Base-by-base conservation (phyloP, 2,888 invertebrate species). In the Heliconius sara region DNA sequence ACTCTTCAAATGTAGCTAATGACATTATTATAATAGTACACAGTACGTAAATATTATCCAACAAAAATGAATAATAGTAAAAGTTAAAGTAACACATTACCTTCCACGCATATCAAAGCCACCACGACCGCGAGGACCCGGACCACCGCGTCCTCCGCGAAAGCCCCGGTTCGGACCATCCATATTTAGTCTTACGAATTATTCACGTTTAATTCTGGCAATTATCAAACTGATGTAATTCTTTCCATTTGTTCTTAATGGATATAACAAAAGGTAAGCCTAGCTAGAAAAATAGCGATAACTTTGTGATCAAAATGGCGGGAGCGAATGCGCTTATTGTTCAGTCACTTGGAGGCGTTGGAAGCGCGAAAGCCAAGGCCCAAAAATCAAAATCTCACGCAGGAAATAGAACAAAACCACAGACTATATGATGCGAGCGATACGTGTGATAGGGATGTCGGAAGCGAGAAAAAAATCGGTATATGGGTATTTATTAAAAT, bases 91-190 rank as follows among this genome's bases (percentile, higher is more conserved):
- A 74, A n/a, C 13, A 63, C 5, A 66, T 47, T 88, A 95, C 95
- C 95, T 91, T 85, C 95, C 95, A 77, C 95, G 90, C 94, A 95
- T 94, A 65, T 95, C 95, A 82, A 93, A 95, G 65, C 93, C 93
- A 71, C 94, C 94, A 83, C 94, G 88, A 70, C 95, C 94, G 87
- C 94, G 88, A 79, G 85, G 85, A 75, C 94, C 93, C 63, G 93
- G 95, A 3, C 93, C 93, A 78, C 95, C 95, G 82, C 95, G 93
- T 82, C 93, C 93, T 52, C 81, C 81, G 67, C 94, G 93, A 84
- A 93, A 95, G 65, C 95, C 95, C 74, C 84, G 83, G 76, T 84
- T 84, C 65, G 85, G 84, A 19, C 85, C 84, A 60, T 85, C 85
- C 86, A 85, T 86, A 60, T 76, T 47, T 65, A 27, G 22, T 52